Evolutionary conservation across 2,797 vertebrate genomes (phyloP).

Genomic region (Rousettus madagascariensis): DNA sequence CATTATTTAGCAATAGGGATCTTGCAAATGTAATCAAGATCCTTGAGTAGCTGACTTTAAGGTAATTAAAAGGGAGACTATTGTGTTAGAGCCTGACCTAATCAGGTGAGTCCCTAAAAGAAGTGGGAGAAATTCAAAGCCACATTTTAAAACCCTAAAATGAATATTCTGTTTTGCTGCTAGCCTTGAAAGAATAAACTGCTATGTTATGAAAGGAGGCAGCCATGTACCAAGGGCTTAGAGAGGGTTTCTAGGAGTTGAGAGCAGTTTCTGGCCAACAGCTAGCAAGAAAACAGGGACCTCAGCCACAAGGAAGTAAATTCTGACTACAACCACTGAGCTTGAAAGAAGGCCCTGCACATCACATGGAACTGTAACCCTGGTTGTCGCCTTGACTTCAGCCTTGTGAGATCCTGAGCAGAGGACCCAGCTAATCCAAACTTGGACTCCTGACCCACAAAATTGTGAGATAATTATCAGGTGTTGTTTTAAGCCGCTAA

Average conservation of each 20-base stretch:
- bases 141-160: no score
- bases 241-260: background rate
- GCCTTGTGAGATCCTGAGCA: background rate
- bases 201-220: background rate
- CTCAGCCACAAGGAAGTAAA: background rate
- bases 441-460: background rate
- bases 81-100: background rate
- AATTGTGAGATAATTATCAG: background rate
- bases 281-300: background rate
- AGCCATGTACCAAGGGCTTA: background rate
- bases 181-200: background rate
- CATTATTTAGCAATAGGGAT: background rate
- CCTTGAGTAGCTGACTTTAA: background rate
- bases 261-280: background rate
- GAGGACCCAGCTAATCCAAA: background rate
- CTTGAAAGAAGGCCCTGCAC: background rate
- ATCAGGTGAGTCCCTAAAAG: background rate
- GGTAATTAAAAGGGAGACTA: background rate
- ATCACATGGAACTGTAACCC: background rate
- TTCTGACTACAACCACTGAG: background rate
- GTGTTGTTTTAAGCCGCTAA: background rate
- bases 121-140: background rate
- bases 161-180: background rate
- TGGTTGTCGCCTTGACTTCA: background rate
- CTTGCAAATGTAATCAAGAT: background rate